phyloP scores from a whole-genome alignment of 2,888 invertebrate genomes.

The Cosmia trapezina region DNA sequence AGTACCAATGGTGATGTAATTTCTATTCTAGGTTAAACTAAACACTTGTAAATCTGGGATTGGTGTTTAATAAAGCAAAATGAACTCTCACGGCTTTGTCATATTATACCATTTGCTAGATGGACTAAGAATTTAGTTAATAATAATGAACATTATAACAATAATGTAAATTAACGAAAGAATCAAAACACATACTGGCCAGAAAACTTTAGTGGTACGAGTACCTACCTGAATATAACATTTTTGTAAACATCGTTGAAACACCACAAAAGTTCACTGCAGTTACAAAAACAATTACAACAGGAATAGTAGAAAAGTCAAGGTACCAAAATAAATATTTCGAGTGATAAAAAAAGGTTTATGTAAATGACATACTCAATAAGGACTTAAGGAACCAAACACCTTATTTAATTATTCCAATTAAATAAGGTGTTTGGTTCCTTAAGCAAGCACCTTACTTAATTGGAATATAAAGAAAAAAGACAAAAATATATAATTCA shows the following conservation, averaged over 20 bases:
- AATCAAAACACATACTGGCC: neutral
- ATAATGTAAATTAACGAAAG: neutral
- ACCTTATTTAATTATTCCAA: conserved; percentile 9
- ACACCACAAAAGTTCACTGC: neutral
- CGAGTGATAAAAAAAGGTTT: neutral
- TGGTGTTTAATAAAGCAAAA: neutral
- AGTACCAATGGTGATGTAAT: conserved; percentile 46
- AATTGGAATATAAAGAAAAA: conserved; percentile 21
- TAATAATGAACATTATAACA: neutral
- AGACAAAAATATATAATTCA: conserved; percentile 2
- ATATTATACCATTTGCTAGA: neutral
- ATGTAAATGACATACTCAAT: conserved; percentile 5
- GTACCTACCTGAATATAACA: neutral
- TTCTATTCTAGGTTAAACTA: conserved; percentile 2
- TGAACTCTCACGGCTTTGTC: neutral
- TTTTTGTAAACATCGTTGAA: neutral
- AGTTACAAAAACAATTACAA: neutral
- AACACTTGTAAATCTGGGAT: conserved; percentile 5
- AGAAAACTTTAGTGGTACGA: neutral
- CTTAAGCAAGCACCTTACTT: conserved; percentile 3
- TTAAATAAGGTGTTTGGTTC: too few relatives aligned
- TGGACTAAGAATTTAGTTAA: neutral
- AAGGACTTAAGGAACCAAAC: conserved; percentile 5
- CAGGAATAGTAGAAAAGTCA: too few relatives aligned
- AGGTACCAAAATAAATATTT: neutral